Conservation (phyloP, 2,797 vertebrate species). For the Protonibea diacanthus region DNA sequence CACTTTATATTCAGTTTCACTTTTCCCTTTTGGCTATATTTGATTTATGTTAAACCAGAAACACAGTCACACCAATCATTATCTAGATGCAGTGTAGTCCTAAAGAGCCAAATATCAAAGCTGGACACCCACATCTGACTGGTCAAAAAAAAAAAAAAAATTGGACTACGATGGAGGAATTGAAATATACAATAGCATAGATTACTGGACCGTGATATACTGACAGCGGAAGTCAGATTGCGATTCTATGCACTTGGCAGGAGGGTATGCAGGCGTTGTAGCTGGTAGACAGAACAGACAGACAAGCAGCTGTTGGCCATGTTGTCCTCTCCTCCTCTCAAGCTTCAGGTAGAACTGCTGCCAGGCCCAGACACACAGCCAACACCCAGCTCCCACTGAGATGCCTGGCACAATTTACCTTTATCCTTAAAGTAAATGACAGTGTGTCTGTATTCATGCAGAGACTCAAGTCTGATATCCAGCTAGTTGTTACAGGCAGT, state of each 20-base stretch:
- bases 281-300: conserved; percentile 56
- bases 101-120: conserved; percentile 41
- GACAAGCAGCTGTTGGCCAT: conserved; percentile 66
- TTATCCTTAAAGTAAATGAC: conserved; percentile 7
- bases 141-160: conserved; percentile 36
- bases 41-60: conserved; percentile 42
- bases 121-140: conserved; percentile 22
- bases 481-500: not conserved
- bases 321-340: conserved; percentile 52
- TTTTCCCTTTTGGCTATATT: conserved; percentile 27
- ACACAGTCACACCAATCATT: conserved; percentile 36
- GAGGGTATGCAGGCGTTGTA: conserved; percentile 46
- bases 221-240: conserved; percentile 41
- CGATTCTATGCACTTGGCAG: conserved; percentile 55
- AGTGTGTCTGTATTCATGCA: not conserved
- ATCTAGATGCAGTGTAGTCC: conserved; percentile 37
- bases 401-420: conserved; percentile 49
- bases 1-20: conserved; percentile 38
- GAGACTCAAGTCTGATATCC: conserved; percentile 6
- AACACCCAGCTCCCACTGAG: conserved; percentile 56
- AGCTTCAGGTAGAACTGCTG: conserved; percentile 71
- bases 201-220: conserved; percentile 48
- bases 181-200: conserved; percentile 35
- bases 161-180: conserved; percentile 26
- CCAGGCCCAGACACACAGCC: conserved; percentile 64